Percentiles rank a stretch among this genome's conserved stretches.
Conservation (phyloP, 2,113 vertebrate species). For the Symphodus melops region DNA sequence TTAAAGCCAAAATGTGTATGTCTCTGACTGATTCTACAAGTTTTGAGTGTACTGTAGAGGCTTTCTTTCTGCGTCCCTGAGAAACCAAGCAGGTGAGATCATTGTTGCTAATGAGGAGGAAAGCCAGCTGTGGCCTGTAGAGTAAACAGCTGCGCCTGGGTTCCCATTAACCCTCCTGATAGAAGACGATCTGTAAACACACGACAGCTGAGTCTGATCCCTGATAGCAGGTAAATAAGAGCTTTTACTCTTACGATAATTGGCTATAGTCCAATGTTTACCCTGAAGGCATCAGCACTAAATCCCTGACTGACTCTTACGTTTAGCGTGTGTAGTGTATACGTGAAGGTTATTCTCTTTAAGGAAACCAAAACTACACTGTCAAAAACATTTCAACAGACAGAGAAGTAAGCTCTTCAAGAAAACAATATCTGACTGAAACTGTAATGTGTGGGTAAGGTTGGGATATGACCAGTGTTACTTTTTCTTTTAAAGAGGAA, state of each 20-base stretch:
- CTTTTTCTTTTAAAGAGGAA: constrained; percentile 12
- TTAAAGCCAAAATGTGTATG: not conserved
- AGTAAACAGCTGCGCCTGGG: constrained; percentile 35
- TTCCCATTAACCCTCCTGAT: constrained; percentile 41
- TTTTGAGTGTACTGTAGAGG: no score
- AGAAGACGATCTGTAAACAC: constrained; percentile 23
- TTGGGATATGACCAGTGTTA: not conserved
- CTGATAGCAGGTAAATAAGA: constrained; percentile 11
- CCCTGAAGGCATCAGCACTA: not conserved
- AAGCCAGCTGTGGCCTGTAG: constrained; percentile 4
- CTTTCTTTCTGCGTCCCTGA: not conserved
- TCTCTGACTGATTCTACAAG: not conserved
- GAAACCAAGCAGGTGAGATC: not conserved
- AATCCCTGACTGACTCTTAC: not conserved
- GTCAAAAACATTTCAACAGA: no score
- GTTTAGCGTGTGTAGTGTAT: not conserved
- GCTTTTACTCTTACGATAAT: not conserved
- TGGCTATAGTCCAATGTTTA: not conserved
- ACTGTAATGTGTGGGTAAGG: no score
- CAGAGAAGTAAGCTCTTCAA: no score
- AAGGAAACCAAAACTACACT: no score
- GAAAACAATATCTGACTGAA: no score
- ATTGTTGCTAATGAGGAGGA: not conserved
- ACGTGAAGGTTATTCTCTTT: no score
- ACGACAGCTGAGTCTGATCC: not conserved